Base-by-base conservation (phyloP, 2,797 vertebrate genomes). In the Amblyraja radiata region DNA sequence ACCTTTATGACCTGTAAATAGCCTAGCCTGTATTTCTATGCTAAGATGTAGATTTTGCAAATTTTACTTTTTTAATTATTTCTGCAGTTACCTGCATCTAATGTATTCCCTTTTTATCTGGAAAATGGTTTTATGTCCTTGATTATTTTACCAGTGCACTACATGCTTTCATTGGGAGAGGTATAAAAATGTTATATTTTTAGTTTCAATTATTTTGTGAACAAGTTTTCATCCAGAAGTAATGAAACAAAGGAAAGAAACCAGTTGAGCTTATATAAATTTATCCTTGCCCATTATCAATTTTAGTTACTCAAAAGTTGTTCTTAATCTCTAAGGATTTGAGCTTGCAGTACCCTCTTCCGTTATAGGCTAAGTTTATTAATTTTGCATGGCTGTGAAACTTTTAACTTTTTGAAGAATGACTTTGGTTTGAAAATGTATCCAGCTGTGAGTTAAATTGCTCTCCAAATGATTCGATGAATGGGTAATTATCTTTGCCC, bases 121-220 rank as follows among this genome's bases (percentile, higher is more conserved):
- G 71, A 76, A 92, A 28, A 23, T 23, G 36, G 10, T 1, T 92
- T n/a, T 39, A 58, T 39, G 76, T 23, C 25, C 10, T 14, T 54
- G 5, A 39, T 74, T 74, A 39, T 21, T 18, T 91, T 74, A 25
- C 68, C 25, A 74, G 68, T 91, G 90, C 65, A 90, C 18, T 46
- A 90, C 32, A 90, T 65, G 68, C 32, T 91, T 92, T 92, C 54
- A 92, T 76, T 92, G 68, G 90, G 90, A 74, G 90, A 39, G 6
- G n/a, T 68, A 36, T 28, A 6, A 76, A 73, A 74, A 25, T 76
- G 54, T 5, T 23, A 92, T 58, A 28, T 76, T 92, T 73, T 74
- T 74, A 5, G 11, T 92, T 76, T 54, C 76, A 90, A 74, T 54
- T 92, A 92, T 76, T 76, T 91, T 73, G 21, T 39, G 23, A 76